phyloP scores from a whole-genome alignment of 2,797 vertebrate species.

The Prunella strophiata region DNA sequence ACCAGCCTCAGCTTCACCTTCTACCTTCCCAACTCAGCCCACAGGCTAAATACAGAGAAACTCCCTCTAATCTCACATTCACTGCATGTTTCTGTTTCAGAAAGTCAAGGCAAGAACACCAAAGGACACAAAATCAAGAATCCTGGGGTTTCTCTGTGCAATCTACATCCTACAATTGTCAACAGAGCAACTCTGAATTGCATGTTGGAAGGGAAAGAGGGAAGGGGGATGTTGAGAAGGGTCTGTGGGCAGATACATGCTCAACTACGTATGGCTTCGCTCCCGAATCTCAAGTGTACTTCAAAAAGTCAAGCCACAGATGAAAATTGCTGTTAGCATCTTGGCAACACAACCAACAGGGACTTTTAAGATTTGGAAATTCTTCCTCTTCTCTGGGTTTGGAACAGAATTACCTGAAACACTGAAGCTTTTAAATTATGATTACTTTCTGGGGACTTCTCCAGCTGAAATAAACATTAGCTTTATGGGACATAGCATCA shows the following conservation, averaged over 20 bases:
- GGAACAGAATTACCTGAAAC: background rate
- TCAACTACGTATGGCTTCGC: accelerated
- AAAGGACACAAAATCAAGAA: background rate
- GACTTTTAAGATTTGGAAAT: background rate
- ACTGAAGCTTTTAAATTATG: background rate
- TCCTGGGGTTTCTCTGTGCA: background rate
- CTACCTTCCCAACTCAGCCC: background rate
- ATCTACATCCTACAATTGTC: background rate
- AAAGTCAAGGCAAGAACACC: background rate
- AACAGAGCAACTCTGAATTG: background rate
- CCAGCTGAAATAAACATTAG: background rate
- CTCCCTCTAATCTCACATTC: background rate
- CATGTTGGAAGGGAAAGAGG: background rate
- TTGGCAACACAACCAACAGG: background rate
- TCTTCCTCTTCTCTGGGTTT: background rate
- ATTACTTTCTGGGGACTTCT: background rate
- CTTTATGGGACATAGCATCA: background rate
- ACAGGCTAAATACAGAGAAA: background rate
- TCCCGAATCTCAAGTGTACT: background rate
- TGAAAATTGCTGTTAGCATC: background rate
- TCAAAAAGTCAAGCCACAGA: background rate
- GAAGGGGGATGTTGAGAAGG: background rate
- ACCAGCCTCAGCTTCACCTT: background rate
- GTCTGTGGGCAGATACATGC: background rate
- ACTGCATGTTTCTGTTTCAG: constrained; percentile 33